Evolutionary conservation across 2,888 invertebrate species (phyloP).

Genomic region (Julus scandinavius): DNA sequence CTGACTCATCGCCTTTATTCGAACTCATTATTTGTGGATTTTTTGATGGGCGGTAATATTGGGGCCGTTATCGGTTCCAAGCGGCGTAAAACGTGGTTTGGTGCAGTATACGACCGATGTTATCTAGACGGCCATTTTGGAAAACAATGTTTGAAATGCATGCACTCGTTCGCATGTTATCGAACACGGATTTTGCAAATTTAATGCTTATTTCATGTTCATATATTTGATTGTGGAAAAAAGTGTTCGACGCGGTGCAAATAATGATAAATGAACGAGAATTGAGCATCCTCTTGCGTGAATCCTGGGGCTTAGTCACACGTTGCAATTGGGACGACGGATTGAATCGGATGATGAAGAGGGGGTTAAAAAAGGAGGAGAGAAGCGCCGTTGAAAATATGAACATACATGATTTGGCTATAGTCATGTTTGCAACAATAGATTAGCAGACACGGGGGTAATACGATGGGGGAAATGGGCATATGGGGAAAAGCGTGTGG

Average conservation of each 20-base stretch:
- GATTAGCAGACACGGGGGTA: conserved; percentile 42
- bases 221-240: not conserved
- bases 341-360: conserved; percentile 43
- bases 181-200: conserved; percentile 25
- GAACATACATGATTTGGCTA: conserved; percentile 26
- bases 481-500: conserved; percentile 1
- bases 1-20: not conserved
- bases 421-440: conserved; percentile 34
- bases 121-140: conserved; percentile 7
- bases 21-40: not conserved
- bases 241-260: too few species aligned
- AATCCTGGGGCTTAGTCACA: conserved; percentile 28
- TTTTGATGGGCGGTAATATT: too few species aligned
- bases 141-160: not conserved
- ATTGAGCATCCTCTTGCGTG: not conserved
- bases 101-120: not conserved
- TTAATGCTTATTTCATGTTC: conserved; percentile 42
- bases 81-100: too few species aligned
- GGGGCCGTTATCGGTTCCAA: too few species aligned
- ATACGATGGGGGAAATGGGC: conserved; percentile 31
- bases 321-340: too few species aligned
- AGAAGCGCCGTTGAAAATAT: conserved; percentile 24
- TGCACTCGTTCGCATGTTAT: not conserved
- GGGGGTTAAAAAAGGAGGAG: conserved; percentile 41
- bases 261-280: not conserved